These are phyloP conservation scores for Myopa tessellatipennis DNA, from an alignment of 2,888 invertebrate genomes.

Conservation along the genomic window DNA sequence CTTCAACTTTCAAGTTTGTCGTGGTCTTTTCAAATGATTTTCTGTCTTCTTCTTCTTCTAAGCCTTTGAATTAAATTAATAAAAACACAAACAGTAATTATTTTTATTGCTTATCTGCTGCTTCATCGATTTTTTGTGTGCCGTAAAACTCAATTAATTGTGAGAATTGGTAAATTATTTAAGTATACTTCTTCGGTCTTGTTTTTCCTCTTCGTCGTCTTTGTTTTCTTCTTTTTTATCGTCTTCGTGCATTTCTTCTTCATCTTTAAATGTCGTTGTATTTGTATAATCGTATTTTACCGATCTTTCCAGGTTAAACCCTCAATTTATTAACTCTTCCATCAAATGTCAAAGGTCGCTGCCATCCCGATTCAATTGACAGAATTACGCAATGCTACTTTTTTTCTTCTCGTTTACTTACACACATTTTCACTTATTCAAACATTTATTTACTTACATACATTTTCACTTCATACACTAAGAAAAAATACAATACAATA, in stretches of 20 bases:
- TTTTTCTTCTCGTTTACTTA: too few species aligned
- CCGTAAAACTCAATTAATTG: neutral
- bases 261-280: neutral
- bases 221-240: neutral
- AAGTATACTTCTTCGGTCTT: neutral
- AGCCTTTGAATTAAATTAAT: neutral
- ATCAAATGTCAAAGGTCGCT: neutral
- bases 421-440: too few species aligned
- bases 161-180: neutral
- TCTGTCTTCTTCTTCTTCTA: neutral
- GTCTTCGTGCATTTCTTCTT: neutral
- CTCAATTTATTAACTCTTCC: neutral
- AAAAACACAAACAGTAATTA: neutral
- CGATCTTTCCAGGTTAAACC: neutral
- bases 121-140: neutral
- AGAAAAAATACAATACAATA: too few species aligned
- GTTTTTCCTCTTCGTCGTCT: too few species aligned
- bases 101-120: neutral
- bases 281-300: neutral
- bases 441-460: too few species aligned
- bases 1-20: neutral
- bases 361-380: neutral
- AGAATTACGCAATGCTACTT: neutral
- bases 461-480: too few species aligned
- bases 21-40: neutral